Percentiles rank a stretch among this genome's conserved stretches.
Conservation (phyloP, 2,888 invertebrate species). For the Choristoneura rosaceana region DNA sequence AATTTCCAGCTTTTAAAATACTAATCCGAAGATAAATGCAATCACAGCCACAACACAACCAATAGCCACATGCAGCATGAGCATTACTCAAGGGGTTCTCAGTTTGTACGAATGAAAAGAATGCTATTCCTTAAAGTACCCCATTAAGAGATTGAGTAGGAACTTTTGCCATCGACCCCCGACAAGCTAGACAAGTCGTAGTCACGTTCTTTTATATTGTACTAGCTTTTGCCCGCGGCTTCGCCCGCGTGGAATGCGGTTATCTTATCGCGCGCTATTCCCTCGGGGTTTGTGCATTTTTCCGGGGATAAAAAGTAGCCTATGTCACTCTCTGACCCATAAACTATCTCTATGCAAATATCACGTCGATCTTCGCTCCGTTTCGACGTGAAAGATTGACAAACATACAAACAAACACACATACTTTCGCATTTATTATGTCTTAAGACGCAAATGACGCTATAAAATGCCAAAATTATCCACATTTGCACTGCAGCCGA, state of each 20-base stretch:
- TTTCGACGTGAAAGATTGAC: no score
- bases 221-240: no score
- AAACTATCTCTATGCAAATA: no score
- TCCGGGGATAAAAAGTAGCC: no score
- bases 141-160: background rate
- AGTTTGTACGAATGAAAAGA: background rate
- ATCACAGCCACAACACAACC: background rate
- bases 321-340: no score
- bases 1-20: background rate
- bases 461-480: slow-evolving; percentile 11
- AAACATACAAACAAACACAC: no score
- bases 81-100: no score
- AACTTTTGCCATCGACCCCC: background rate
- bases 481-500: slow-evolving; percentile 9
- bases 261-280: no score
- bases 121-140: background rate
- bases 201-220: background rate
- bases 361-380: no score
- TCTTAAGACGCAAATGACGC: slow-evolving; percentile 1
- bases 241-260: no score
- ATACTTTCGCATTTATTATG: no score
- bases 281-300: no score
- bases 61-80: background rate
- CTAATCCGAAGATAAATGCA: background rate
- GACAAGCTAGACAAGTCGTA: background rate